Base-by-base conservation (phyloP, 1,140 invertebrate species). In the Hirudo medicinalis region DNA sequence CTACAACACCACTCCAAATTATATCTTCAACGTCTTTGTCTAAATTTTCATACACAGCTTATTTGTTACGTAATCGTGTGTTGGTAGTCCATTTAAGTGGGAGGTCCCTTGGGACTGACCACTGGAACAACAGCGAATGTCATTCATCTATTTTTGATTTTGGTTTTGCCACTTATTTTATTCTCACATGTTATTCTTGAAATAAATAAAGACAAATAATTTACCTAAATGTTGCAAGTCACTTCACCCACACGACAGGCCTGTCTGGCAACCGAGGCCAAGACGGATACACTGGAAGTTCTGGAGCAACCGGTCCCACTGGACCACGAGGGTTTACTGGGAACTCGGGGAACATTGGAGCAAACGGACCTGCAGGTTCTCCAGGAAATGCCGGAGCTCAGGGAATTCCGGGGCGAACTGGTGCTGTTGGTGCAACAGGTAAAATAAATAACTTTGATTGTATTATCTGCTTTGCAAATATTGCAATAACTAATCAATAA, bases 301-400 rank as follows among this genome's bases (percentile, higher is more conserved):
- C 71, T 0, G 71, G 71, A 5, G 20, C 57, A 54, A 67, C 36
- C 43, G 53, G 70, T 36, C 22, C 55, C 29, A 2, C 53, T 43
- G 54, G 72, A 53, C 36, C 29, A 36, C 32, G 25, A 53, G 72
- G 72, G 8, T 20, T 19, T 25, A 54, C 71, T 29, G 72, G 72
- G 9, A 19, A n/a, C 29, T 5, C 69, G 22, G 72, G 72, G 8
- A 69, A 69, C 13, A 22, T 49, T 54, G 72, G 72, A 72, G 9
- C 53, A 19, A 36, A 69, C 13, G 72, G 72, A 49, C 54, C 67
- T 8, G 29, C 40, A 15, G 69, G 72, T 27, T n/a, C 54, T 27
- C 69, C 25, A 0, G 72, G 54, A 29, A 70, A 27, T 25, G 2
- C 49, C 2, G 69, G 69, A 25, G 20, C 43, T 53, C n/a, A 11